phyloP scores from a whole-genome alignment of 2,113 vertebrate genomes.

The Arvicanthis niloticus region DNA sequence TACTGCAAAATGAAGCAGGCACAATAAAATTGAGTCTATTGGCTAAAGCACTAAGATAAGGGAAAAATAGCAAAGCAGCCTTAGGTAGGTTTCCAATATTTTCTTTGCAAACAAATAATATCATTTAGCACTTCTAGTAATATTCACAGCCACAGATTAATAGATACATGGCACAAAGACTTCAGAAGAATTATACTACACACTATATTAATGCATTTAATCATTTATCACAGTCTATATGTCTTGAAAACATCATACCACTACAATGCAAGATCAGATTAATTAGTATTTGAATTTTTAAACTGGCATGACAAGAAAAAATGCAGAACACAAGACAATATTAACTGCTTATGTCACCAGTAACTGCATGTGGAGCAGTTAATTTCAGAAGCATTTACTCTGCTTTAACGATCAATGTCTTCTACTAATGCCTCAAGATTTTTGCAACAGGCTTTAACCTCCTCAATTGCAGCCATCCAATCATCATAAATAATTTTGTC shows the following conservation, averaged over 20 bases:
- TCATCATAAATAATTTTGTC: conserved; percentile 75
- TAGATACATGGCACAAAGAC: conserved; percentile 92
- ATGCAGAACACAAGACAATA: conserved; percentile 98
- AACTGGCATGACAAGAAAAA: conserved; percentile 95
- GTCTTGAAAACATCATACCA: conserved; percentile 91
- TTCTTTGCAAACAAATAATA: conserved; percentile 84
- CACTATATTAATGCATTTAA: conserved; percentile 93
- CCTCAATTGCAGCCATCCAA: conserved; percentile 74
- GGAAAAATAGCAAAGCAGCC: conserved; percentile 66
- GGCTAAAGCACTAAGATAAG: conserved; percentile 53
- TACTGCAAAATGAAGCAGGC: conserved; percentile 60
- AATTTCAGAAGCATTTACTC: conserved; percentile 91
- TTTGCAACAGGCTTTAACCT: conserved; percentile 72
- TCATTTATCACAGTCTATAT: conserved; percentile 90
- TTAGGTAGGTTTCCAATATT: conserved; percentile 87
- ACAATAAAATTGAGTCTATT: conserved; percentile 57
- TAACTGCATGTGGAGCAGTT: conserved; percentile 92
- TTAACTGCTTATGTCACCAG: conserved; percentile 94
- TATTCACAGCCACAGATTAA: conserved; percentile 95
- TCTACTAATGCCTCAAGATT: conserved; percentile 89
- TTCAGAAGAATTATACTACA: conserved; percentile 95
- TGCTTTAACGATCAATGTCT: conserved; percentile 97
- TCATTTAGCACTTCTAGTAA: conserved; percentile 85
- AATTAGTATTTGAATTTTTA: conserved; percentile 90
- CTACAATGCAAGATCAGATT: conserved; percentile 93